A percentile compares a stretch with the other conserved stretches of the same genome.
These are phyloP conservation scores for Cotesia congregata DNA, from an alignment of 2,888 invertebrate species.

Conservation along the genomic window DNA sequence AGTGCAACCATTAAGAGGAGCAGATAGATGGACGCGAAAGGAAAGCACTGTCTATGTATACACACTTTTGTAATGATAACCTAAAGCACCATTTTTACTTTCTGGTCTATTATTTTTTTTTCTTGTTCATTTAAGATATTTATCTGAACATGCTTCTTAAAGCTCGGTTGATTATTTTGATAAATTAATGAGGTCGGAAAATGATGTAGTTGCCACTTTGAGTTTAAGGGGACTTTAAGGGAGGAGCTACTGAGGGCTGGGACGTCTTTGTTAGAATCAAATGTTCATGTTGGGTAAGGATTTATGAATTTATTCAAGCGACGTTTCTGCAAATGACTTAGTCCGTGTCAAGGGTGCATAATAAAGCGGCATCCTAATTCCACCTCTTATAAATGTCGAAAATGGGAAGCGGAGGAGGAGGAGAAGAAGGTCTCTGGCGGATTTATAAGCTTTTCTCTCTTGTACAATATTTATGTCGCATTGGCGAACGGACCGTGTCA, in stretches of 20 bases:
- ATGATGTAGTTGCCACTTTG: slow-evolving; percentile 35
- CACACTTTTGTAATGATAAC: slow-evolving; percentile 51
- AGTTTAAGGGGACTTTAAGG: neutral
- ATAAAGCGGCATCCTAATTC: slow-evolving; percentile 42
- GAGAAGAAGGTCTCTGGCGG: slow-evolving; percentile 10
- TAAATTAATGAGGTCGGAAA: slow-evolving; percentile 19
- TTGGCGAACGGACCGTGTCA: slow-evolving; percentile 23
- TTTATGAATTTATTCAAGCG: slow-evolving; percentile 56
- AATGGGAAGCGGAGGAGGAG: neutral
- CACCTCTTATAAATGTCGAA: slow-evolving; percentile 18
- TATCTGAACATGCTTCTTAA: neutral
- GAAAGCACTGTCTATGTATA: slow-evolving; percentile 44
- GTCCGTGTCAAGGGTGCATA: slow-evolving; percentile 53
- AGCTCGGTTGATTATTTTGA: neutral
- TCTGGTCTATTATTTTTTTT: slow-evolving; percentile 30
- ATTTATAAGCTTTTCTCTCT: slow-evolving; percentile 26
- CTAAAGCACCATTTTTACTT: slow-evolving; percentile 44
- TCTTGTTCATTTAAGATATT: slow-evolving; percentile 13
- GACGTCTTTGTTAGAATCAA: slow-evolving; percentile 17
- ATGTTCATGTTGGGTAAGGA: slow-evolving; percentile 39
- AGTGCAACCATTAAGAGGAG: slow-evolving; percentile 56
- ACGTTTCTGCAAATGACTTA: slow-evolving; percentile 52
- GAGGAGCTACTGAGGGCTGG: neutral
- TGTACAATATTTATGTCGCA: slow-evolving; percentile 28
- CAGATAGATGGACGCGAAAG: slow-evolving; percentile 49